phyloP scores from a whole-genome alignment of 2,797 vertebrate genomes.

The Danio tinwini region DNA sequence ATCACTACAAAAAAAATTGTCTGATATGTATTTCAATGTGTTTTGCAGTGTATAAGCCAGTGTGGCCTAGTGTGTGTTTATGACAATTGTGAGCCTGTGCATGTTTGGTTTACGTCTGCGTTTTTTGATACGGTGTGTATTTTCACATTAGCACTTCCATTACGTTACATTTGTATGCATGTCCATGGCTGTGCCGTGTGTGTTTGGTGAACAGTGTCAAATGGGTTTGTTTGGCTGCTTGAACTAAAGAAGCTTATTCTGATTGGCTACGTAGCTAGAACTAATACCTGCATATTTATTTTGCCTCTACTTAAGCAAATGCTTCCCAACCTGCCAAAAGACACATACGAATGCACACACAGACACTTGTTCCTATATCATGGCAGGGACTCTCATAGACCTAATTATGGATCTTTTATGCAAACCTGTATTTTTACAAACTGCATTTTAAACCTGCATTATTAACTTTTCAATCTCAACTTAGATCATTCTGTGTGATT shows the following conservation, averaged over 20 bases:
- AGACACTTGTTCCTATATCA: neutral
- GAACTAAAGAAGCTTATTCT: constrained; percentile 71
- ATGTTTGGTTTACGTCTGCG: constrained; percentile 66
- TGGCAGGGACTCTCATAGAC: too few species aligned
- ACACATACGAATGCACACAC: neutral
- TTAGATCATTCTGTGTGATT: too few species aligned
- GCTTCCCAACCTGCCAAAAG: constrained; percentile 44
- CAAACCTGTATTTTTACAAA: too few species aligned
- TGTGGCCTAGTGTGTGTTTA: neutral
- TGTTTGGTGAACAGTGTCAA: constrained; percentile 64
- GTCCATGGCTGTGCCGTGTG: constrained; percentile 51
- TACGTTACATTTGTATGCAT: constrained; percentile 53
- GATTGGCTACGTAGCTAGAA: constrained; percentile 70
- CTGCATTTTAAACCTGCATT: too few species aligned
- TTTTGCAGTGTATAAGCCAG: neutral
- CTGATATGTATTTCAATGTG: neutral
- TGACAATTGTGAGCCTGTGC: neutral
- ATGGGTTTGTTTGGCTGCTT: constrained; percentile 73
- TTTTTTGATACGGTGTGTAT: constrained; percentile 67
- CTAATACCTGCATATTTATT: constrained; percentile 80
- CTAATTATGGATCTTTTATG: too few species aligned
- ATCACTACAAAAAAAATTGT: neutral
- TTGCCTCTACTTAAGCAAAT: constrained; percentile 67
- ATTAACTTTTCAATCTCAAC: too few species aligned
- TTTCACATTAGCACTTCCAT: constrained; percentile 47